Conservation (phyloP, 2,113 vertebrate species). For the Myxocyprinus asiaticus region DNA sequence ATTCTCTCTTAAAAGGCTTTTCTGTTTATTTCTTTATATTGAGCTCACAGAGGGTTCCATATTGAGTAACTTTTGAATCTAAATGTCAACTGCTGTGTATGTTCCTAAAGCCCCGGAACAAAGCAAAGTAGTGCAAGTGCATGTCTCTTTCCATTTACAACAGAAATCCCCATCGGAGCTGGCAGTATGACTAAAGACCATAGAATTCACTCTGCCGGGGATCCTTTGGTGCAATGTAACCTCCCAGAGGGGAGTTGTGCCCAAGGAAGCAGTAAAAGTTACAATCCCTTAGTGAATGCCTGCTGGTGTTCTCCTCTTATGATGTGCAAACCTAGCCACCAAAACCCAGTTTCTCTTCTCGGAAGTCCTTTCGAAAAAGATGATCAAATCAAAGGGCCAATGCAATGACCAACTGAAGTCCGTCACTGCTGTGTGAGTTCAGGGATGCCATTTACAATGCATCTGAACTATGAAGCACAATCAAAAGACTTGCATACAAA, state of each 20-base stretch:
- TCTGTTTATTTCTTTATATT: too few relatives aligned
- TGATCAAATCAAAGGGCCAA: constrained; percentile 45
- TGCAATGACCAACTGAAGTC: constrained; percentile 10
- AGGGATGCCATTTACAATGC: constrained; percentile 39
- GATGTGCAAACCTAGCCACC: too few relatives aligned
- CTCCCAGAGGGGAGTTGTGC: constrained; percentile 30
- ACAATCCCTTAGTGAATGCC: constrained; percentile 6
- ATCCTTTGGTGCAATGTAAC: constrained; percentile 17
- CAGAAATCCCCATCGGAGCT: constrained; percentile 26
- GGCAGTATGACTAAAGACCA: constrained; percentile 37
- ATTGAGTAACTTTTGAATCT: background rate
- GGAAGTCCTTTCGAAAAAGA: constrained; percentile 42
- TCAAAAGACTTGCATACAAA: background rate
- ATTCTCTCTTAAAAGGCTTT: background rate
- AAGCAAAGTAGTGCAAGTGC: constrained; percentile 1
- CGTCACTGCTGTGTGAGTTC: constrained; percentile 33
- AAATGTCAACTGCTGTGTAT: constrained; percentile 20
- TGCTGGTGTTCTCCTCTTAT: constrained; percentile 36
- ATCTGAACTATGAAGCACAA: constrained; percentile 33
- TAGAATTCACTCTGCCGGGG: constrained; percentile 37
- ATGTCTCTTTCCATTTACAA: constrained; percentile 9
- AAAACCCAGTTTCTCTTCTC: constrained; percentile 30
- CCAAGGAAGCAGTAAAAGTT: constrained; percentile 15
- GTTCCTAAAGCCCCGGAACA: constrained; percentile 5
- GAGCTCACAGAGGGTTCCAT: too few relatives aligned